Percentiles rank a stretch among this genome's conserved stretches.
phyloP scores from a whole-genome alignment of 2,113 vertebrate genomes.

The Heloderma charlesbogerti region DNA sequence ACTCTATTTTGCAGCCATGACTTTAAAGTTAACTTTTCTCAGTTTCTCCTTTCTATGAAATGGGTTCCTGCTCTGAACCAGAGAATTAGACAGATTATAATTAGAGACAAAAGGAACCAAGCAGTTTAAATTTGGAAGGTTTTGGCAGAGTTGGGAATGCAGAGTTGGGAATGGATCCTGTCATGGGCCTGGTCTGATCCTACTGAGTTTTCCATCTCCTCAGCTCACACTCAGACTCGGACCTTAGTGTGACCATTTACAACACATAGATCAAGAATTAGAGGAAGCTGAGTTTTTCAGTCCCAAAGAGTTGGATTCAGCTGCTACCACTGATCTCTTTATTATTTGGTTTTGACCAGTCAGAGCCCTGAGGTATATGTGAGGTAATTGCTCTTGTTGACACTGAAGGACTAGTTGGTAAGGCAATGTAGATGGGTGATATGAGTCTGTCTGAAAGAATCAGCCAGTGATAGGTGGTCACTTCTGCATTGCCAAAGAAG shows the following conservation, averaged over 20 bases:
- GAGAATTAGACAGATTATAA: neutral
- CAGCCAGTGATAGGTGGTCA: neutral
- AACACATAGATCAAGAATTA: neutral
- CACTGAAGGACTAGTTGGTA: neutral
- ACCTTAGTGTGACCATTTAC: neutral
- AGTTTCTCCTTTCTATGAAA: too few relatives aligned
- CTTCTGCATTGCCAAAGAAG: neutral
- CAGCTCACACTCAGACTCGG: neutral
- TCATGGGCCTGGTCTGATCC: neutral
- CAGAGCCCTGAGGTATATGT: neutral
- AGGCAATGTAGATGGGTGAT: neutral
- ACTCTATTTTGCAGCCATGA: too few relatives aligned
- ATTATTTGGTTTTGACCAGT: neutral
- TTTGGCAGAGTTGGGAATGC: neutral
- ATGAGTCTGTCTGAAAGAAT: neutral
- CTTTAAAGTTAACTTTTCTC: too few relatives aligned
- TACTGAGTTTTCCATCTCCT: neutral
- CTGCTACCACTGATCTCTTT: neutral
- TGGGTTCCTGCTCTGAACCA: too few relatives aligned
- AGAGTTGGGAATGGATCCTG: neutral
- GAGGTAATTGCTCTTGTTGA: neutral
- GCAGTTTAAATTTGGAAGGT: neutral
- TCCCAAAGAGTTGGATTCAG: neutral
- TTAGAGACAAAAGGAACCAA: neutral
- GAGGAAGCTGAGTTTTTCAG: neutral